Evolutionary conservation across 2,888 invertebrate species (phyloP), one percentile per base, ranked within the genome.

Genomic region (Cabera pusaria): DNA sequence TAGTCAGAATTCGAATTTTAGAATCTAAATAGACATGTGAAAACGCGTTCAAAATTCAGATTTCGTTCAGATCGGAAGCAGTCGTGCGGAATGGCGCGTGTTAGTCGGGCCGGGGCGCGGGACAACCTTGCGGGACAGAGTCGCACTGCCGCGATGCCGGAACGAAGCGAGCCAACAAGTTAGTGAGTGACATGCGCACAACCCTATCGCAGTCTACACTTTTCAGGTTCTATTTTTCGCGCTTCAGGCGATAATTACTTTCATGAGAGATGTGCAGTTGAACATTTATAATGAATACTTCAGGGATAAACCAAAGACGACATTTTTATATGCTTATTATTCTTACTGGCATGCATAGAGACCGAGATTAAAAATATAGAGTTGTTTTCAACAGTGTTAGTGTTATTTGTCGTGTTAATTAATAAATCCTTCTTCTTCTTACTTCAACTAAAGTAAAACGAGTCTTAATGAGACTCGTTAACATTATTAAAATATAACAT

Each of bases 91-190:
- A 67, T 62, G 51, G 53, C 54, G 45, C 34, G 50, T 55, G 60
- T 52, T 60, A 41, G 59, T 52, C 19, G 29, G 8, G 7, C 26
- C 34, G 29, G 25, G 34, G 68, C 80, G 72, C 73, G 72, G 66
- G 64, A 53, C 61, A 59, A 65, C 67, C 56, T 59, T 64, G 76
- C 78, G 72, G 52, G 59, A 57, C 63, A 74, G 73, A 83, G 70
- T 65, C 85, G 85, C 86, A 87, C 87, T 87, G 86, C 80, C 83
- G 84, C 66, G n/a, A n/a, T n/a, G n/a, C n/a, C n/a, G 65, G 64
- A 53, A 61, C 65, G 65, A n/a, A 54, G 58, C 67, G 68, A 69
- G 77, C 84, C 87, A 87, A 87, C 87, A 87, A 87, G 87, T 86
- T 86, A 83, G 59, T 73, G 52, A 56, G 69, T 67, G 84, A 74